Conservation (phyloP, 2,797 vertebrate genomes). For the Crocidura indochinensis region DNA sequence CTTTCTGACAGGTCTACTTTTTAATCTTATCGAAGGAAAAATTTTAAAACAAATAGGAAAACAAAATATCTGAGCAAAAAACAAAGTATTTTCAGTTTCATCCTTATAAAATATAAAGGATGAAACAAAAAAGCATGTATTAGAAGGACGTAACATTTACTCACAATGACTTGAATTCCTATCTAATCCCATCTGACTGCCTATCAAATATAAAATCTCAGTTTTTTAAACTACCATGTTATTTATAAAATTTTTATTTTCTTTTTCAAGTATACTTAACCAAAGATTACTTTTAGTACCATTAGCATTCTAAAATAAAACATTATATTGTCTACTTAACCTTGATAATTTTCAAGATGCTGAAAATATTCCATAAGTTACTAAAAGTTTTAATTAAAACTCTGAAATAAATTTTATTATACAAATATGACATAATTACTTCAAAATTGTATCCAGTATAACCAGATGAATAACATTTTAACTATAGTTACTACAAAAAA, state of each 20-base stretch:
- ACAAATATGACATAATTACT: constrained; percentile 59
- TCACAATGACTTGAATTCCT: constrained; percentile 46
- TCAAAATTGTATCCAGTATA: constrained; percentile 31
- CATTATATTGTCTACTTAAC: neutral
- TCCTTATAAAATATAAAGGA: neutral
- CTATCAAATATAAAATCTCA: constrained; percentile 4
- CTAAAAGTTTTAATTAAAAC: constrained; percentile 46
- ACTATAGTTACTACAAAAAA: constrained; percentile 18
- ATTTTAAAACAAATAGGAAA: constrained; percentile 50
- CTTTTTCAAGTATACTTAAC: constrained; percentile 48
- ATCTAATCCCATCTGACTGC: neutral
- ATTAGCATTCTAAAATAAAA: neutral
- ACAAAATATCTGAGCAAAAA: neutral
- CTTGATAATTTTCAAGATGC: constrained; percentile 45
- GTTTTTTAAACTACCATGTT: neutral
- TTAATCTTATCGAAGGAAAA: constrained; percentile 3
- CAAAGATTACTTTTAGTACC: neutral
- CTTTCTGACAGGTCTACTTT: constrained; percentile 2
- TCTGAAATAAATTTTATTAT: neutral
- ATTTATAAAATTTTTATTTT: constrained; percentile 37
- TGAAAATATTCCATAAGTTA: constrained; percentile 54
- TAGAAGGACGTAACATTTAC: neutral
- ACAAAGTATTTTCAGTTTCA: constrained; percentile 20
- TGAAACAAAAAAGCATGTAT: neutral
- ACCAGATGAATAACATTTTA: constrained; percentile 42